Conservation (phyloP, 2,113 vertebrate species). For the Tragelaphus strepsiceros region DNA sequence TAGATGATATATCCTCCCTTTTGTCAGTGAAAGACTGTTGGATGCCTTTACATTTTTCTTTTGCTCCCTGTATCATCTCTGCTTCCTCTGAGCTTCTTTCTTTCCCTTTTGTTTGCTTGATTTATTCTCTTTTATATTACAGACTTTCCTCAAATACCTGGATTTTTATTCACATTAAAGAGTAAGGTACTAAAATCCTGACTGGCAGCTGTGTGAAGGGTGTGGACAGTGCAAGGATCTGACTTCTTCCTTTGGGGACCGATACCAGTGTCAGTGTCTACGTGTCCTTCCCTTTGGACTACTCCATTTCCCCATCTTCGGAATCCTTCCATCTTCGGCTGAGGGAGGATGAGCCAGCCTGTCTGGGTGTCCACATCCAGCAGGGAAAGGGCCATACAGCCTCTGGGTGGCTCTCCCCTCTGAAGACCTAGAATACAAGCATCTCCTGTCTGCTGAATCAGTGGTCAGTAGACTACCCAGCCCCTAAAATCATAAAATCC, state of each 20-base stretch:
- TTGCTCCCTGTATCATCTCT: neutral
- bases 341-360: neutral
- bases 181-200: neutral
- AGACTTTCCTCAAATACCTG: neutral
- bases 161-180: neutral
- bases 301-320: neutral
- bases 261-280: too few relatives aligned
- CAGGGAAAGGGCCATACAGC: neutral
- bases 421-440: neutral
- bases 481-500: constrained; percentile 6
- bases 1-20: neutral
- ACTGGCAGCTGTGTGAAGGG: neutral
- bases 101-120: neutral
- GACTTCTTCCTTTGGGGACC: neutral
- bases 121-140: neutral
- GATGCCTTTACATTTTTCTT: neutral
- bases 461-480: neutral
- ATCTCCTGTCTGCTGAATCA: neutral
- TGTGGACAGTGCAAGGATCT: neutral
- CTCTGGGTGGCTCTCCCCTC: neutral
- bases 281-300: neutral
- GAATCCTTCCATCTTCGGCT: neutral
- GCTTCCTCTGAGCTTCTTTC: neutral
- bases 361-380: neutral
- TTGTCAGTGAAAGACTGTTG: neutral